Percentiles rank a stretch among this genome's conserved stretches.
phyloP scores from a whole-genome alignment of 2,888 invertebrate genomes.

The Lepidochitona cinerea region DNA sequence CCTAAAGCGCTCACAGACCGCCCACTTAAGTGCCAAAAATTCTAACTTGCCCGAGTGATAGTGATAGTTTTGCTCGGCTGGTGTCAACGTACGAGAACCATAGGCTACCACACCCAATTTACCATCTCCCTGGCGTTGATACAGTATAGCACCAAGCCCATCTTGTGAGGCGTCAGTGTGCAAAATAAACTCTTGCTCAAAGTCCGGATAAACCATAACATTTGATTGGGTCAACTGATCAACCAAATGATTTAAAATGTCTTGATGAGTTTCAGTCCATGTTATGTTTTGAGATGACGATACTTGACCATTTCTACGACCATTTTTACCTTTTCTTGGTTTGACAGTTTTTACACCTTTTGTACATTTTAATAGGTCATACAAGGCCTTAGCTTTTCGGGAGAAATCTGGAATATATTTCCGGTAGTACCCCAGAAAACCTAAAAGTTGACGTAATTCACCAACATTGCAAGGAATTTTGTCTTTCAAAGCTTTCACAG shows the following conservation, averaged over 20 bases:
- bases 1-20: constrained; percentile 1
- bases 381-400: constrained; percentile 4
- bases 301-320: neutral
- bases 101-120: constrained; percentile 23
- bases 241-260: neutral
- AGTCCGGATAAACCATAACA: constrained; percentile 11
- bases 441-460: neutral
- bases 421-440: constrained; percentile 1
- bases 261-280: neutral
- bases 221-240: neutral
- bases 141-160: constrained; percentile 51
- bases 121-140: constrained; percentile 14
- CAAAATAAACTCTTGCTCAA: neutral
- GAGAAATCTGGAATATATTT: neutral
- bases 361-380: neutral
- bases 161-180: constrained; percentile 60
- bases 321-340: neutral
- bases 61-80: constrained; percentile 26
- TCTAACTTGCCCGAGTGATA: neutral
- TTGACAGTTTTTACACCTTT: neutral
- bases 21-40: constrained; percentile 9
- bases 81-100: constrained; percentile 24
- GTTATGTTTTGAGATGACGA: neutral
- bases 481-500: neutral
- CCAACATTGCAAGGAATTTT: neutral